Conservation (phyloP, 2,797 vertebrate genomes). For the Aphelocoma californica region DNA sequence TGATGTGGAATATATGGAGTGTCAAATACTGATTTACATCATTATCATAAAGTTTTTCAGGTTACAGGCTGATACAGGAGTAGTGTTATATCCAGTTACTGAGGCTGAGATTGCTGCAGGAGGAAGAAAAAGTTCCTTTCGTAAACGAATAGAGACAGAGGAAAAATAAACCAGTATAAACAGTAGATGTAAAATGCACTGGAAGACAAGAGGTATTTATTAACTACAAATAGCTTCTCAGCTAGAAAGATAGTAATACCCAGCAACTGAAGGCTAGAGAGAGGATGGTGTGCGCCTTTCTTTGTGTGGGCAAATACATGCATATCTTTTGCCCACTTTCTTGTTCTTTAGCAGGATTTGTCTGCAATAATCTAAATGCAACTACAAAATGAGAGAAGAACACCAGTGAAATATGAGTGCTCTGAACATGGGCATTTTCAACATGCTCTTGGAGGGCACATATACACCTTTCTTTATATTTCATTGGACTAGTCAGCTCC, state of each 20-base stretch:
- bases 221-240: constrained; percentile 3
- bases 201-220: constrained; percentile 49
- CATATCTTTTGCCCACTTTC: background rate
- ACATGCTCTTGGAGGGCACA: background rate
- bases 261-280: background rate
- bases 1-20: background rate
- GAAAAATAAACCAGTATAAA: constrained; percentile 11
- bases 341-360: background rate
- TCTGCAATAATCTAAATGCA: background rate
- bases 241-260: background rate
- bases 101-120: background rate
- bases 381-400: background rate
- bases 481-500: background rate
- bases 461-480: background rate
- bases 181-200: background rate
- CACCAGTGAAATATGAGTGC: background rate
- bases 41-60: background rate
- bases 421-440: background rate
- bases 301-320: background rate
- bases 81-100: background rate
- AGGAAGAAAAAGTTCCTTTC: background rate
- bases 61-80: background rate
- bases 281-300: background rate
- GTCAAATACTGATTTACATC: background rate
- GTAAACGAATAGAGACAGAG: background rate